Conservation (phyloP, 64 coral and sea anemone species). For the Hydrozoanthus tunicans region DNA sequence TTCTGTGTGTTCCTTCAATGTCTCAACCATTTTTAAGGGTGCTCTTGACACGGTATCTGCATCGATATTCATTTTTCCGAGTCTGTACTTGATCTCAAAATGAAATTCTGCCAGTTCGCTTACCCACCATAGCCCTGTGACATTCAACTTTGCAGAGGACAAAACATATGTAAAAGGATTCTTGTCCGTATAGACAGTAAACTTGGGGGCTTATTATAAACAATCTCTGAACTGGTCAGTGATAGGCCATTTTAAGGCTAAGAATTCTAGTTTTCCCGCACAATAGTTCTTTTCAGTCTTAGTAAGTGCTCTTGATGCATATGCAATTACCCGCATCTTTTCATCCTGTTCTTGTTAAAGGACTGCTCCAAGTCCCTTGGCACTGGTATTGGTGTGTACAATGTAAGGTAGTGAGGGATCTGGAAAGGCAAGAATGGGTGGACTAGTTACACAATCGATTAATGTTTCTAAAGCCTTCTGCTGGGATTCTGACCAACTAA, state of each 20-base stretch:
- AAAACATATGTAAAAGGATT: constrained; percentile 42
- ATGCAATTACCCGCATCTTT: constrained; percentile 18
- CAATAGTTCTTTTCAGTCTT: constrained; percentile 14
- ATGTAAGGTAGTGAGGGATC: constrained; percentile 12
- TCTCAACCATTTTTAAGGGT: constrained; percentile 49
- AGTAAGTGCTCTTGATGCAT: constrained; percentile 24
- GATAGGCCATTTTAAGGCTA: constrained; percentile 35
- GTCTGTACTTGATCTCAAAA: constrained; percentile 44
- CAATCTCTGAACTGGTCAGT: constrained; percentile 43
- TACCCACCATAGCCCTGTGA: constrained; percentile 33
- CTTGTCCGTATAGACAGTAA: constrained; percentile 42
- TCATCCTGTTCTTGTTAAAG: constrained; percentile 29
- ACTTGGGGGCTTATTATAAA: constrained; percentile 30
- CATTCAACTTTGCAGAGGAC: constrained; percentile 46
- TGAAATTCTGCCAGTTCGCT: constrained; percentile 45
- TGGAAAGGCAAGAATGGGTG: constrained; percentile 19
- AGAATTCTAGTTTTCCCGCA: constrained; percentile 20
- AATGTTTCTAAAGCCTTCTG: constrained; percentile 25
- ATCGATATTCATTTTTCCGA: constrained; percentile 25
- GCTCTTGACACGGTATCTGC: constrained; percentile 46
- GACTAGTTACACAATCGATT: constrained; percentile 21
- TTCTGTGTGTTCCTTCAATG: constrained; percentile 36
- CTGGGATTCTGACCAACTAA: constrained; percentile 29
- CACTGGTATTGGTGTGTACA: constrained; percentile 20
- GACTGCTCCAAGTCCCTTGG: constrained; percentile 22